A percentile compares a stretch with the other conserved stretches of the same genome.
Conservation (phyloP, 2,888 invertebrate species). For the Erpobdella octoculata region DNA sequence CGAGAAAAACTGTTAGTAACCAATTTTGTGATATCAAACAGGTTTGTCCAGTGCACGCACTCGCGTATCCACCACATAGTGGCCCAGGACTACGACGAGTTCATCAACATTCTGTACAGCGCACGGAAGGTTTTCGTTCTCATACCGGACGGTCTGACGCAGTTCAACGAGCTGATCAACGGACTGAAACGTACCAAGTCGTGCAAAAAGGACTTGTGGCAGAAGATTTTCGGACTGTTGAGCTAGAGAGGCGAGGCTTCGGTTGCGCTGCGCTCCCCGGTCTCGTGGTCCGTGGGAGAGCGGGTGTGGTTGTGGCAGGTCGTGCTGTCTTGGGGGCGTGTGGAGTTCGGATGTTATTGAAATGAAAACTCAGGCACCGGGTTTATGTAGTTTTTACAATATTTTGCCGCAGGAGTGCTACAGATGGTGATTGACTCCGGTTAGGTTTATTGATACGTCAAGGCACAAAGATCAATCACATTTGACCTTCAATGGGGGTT, state of each 20-base stretch:
- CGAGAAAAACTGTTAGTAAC: background rate
- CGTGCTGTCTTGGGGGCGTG: too few species aligned
- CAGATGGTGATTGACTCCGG: background rate
- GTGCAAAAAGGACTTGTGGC: slow-evolving; percentile 94
- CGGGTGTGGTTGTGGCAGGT: background rate
- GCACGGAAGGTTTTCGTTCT: slow-evolving; percentile 83
- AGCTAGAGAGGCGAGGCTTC: background rate
- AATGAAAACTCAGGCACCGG: too few species aligned
- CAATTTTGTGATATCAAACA: slow-evolving; percentile 47
- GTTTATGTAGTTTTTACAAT: too few species aligned
- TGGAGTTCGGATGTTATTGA: too few species aligned
- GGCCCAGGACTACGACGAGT: slow-evolving; percentile 78
- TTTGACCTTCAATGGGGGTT: too few species aligned
- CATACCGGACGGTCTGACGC: slow-evolving; percentile 84
- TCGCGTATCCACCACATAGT: slow-evolving; percentile 89
- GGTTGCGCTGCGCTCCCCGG: background rate
- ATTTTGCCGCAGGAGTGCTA: background rate
- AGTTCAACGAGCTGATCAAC: slow-evolving; percentile 85
- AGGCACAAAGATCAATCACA: too few species aligned
- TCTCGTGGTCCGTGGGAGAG: background rate
- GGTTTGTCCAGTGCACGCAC: slow-evolving; percentile 94
- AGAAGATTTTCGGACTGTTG: slow-evolving; percentile 67
- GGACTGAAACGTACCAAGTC: slow-evolving; percentile 88
- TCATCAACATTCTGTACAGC: slow-evolving; percentile 81
- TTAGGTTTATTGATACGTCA: too few species aligned